Base-by-base conservation (phyloP, 2,888 invertebrate species). In the Oscheius myriophilus region DNA sequence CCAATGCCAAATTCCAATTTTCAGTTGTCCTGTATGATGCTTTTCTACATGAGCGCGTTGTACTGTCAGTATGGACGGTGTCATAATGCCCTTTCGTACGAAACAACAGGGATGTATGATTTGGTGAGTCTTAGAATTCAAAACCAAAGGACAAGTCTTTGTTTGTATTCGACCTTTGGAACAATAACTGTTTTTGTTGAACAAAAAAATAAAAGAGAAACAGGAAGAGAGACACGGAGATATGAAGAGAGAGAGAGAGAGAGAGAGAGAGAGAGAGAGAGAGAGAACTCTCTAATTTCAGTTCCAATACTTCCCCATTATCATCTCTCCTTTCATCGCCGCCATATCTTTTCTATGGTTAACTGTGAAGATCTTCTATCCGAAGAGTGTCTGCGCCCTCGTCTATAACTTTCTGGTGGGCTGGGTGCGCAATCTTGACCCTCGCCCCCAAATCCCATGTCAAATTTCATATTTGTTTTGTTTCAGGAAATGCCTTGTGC, bases 401-500 rank as follows among this genome's bases (percentile, higher is more conserved):
- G 67, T 75, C 33, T 83, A 82, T 69, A 81, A 72, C 70, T 83
- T 77, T 69, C 75, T 83, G 78, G 83, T 82, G 43, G 45, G 70
- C 71, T 61, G 61, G 61, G 61, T 61, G 49, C 49, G 58, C 42
- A 58, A 43, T n/a, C 49, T 58, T 14, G 53, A 39, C 33, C 33
- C 33, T 33, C 33, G 9, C 9, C 33, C 9, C 9, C 33, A 33
- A 33, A 6, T 33, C 33, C 33, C 33, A 33, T 6, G 3, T 33
- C 33, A 33, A 33, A 57, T 21, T 1, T 2, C 23, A 26, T 6
- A 9, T 14, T 33, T 25, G 2, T 42, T 33, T 1, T 67, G n/a
- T n/a, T 76, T 51, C 57, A 84, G 83, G 83, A 84, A 66, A 82
- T 84, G 82, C 83, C 83, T 16, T 78, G 79, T 9, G 81, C 84